Conservation (phyloP, 2,888 invertebrate species). For the Aporophyla nigra region DNA sequence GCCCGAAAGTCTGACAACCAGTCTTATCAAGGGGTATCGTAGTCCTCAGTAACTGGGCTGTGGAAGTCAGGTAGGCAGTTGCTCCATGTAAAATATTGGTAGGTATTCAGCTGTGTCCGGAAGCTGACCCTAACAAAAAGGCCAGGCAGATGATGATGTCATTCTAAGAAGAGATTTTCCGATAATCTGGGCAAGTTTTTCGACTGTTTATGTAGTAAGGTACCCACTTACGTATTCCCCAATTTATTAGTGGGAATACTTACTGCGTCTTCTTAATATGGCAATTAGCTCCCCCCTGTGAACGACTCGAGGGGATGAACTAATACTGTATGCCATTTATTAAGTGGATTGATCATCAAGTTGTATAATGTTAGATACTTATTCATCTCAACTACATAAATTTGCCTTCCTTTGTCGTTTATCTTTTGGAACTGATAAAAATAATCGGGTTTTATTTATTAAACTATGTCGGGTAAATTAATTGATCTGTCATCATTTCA, state of each 20-base stretch:
- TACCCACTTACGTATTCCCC: background rate
- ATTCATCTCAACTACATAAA: background rate
- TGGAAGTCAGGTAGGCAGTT: background rate
- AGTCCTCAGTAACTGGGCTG: background rate
- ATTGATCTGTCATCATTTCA: background rate
- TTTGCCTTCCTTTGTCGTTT: background rate
- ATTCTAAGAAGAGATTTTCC: background rate
- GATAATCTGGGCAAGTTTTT: background rate
- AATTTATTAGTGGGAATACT: background rate
- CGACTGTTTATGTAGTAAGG: background rate
- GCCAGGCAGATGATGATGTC: background rate
- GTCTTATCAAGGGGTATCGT: no score
- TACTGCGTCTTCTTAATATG: background rate
- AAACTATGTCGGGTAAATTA: background rate
- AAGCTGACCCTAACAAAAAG: background rate
- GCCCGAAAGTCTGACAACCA: background rate
- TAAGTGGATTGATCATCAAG: slow-evolving; percentile 16
- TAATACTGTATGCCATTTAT: background rate
- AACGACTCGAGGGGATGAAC: background rate
- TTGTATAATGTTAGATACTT: background rate
- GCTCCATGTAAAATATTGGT: no score
- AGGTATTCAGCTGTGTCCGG: no score
- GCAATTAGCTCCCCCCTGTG: slow-evolving; percentile 13
- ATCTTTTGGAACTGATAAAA: background rate
- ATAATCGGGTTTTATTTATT: background rate